phyloP scores from a whole-genome alignment of 2,888 invertebrate genomes.

The Hypercompe scribonia region DNA sequence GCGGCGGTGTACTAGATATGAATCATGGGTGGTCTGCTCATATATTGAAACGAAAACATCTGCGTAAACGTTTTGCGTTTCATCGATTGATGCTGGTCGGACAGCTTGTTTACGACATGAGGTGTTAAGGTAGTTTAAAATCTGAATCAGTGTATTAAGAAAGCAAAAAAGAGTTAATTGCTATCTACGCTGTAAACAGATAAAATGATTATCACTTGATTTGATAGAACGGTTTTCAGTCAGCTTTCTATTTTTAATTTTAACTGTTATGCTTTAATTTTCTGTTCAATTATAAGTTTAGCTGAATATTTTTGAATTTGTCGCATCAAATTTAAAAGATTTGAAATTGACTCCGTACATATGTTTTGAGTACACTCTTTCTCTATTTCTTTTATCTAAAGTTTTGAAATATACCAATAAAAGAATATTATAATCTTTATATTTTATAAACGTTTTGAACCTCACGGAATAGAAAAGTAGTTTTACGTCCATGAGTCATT shows the following conservation, averaged over 20 bases:
- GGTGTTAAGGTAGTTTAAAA: slow-evolving; percentile 54
- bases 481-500: neutral
- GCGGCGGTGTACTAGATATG: slow-evolving; percentile 49
- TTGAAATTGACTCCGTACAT: neutral
- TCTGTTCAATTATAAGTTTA: neutral
- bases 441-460: neutral
- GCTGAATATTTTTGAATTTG: neutral
- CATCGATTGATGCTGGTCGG: slow-evolving; percentile 69
- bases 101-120: slow-evolving; percentile 70
- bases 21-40: slow-evolving; percentile 63
- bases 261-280: slow-evolving; percentile 18
- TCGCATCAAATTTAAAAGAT: neutral
- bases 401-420: no score
- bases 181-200: slow-evolving; percentile 23
- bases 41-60: slow-evolving; percentile 64
- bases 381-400: neutral
- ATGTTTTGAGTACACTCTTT: neutral
- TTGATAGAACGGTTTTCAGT: slow-evolving; percentile 13
- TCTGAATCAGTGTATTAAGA: slow-evolving; percentile 41
- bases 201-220: slow-evolving; percentile 26
- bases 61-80: slow-evolving; percentile 49
- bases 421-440: no score
- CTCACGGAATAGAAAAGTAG: neutral
- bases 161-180: slow-evolving; percentile 19
- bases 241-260: slow-evolving; percentile 4